Conservation (phyloP, 2,888 invertebrate species). For the Eurytoma californica region DNA sequence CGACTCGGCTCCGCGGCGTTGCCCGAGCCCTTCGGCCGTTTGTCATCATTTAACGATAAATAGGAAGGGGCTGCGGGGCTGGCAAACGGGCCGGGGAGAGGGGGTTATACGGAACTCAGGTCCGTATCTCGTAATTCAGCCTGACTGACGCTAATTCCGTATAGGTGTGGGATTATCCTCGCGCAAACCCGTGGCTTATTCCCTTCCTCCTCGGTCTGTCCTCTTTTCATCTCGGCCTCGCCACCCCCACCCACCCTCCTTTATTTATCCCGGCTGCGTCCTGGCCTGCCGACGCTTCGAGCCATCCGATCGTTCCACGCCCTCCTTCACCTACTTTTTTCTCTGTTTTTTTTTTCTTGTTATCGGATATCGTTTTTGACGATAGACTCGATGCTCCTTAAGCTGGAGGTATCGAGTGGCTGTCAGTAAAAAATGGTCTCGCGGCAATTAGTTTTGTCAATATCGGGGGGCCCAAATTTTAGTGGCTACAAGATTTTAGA, state of each 20-base stretch:
- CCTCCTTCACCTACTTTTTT: background rate
- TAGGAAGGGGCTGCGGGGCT: conserved; percentile 52
- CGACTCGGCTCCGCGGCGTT: too few species aligned
- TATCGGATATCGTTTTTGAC: background rate
- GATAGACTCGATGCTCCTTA: background rate
- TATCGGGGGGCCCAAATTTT: too few species aligned
- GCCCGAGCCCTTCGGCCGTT: conserved; percentile 56
- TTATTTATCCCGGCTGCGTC: conserved; percentile 33
- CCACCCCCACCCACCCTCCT: background rate
- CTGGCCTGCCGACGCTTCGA: background rate
- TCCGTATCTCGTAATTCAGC: conserved; percentile 68
- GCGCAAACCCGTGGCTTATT: conserved; percentile 57
- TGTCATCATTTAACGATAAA: conserved; percentile 71
- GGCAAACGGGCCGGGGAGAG: background rate
- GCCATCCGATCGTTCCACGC: too few species aligned
- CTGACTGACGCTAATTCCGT: conserved; percentile 71
- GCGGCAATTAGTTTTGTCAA: too few species aligned
- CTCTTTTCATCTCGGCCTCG: conserved; percentile 14
- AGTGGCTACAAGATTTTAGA: too few species aligned
- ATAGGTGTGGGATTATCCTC: conserved; percentile 65
- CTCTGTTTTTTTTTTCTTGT: background rate
- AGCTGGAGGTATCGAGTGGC: background rate
- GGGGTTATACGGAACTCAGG: conserved; percentile 51
- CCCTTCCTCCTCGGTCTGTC: conserved; percentile 27
- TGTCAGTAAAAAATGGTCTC: too few species aligned